A percentile compares a stretch with the other conserved stretches of the same genome.
Evolutionary conservation across 2,888 invertebrate genomes (phyloP).

Genomic region (Linnaemya vulpina): DNA sequence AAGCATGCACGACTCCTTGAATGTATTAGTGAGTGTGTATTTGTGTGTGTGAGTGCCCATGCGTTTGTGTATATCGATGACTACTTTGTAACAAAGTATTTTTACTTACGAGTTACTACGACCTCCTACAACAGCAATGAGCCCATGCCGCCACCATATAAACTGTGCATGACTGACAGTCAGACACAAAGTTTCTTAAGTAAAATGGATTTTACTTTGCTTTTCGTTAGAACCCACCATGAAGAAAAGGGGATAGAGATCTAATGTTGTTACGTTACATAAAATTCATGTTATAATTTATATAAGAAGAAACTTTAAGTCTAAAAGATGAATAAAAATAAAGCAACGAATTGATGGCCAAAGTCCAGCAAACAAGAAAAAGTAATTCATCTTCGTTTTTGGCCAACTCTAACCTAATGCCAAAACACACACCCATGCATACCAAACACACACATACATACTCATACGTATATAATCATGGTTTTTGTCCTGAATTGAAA

Average conservation of each 20-base stretch:
- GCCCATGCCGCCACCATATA: constrained; percentile 7
- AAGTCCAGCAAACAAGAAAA: constrained; percentile 71
- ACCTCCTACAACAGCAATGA: constrained; percentile 38
- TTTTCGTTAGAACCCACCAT: constrained; percentile 23
- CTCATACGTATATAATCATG: background rate
- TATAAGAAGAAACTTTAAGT: constrained; percentile 46
- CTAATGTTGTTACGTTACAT: constrained; percentile 36
- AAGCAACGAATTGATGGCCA: constrained; percentile 65
- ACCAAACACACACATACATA: background rate
- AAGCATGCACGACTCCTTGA: constrained; percentile 16
- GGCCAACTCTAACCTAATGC: constrained; percentile 55
- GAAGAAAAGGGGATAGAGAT: background rate
- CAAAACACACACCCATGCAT: background rate
- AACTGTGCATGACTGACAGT: constrained; percentile 21
- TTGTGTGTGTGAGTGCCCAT: background rate
- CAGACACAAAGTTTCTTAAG: constrained; percentile 44
- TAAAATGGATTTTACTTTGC: constrained; percentile 52
- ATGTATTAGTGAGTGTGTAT: constrained; percentile 1
- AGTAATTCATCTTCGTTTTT: constrained; percentile 72
- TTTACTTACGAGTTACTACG: constrained; percentile 68
- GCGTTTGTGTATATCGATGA: constrained; percentile 49
- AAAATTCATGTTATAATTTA: constrained; percentile 49
- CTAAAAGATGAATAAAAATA: constrained; percentile 15
- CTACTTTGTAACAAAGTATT: constrained; percentile 58
- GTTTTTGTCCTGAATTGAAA: constrained; percentile 22